A percentile compares a stretch with the other conserved stretches of the same genome.
phyloP scores from a whole-genome alignment of 2,113 vertebrate species.

The Trachemys scripta region DNA sequence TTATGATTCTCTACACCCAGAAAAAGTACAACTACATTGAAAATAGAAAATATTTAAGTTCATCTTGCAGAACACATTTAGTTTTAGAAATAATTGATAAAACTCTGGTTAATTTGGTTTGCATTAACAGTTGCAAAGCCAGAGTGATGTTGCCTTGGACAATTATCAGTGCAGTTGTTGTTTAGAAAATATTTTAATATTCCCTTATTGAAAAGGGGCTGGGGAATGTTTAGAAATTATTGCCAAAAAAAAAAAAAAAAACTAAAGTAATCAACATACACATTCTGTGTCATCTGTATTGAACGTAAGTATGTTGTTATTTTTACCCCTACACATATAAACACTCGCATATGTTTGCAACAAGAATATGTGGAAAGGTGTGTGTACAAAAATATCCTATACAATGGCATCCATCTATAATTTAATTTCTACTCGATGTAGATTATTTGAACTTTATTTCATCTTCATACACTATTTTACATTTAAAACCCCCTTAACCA shows the following conservation, averaged over 20 bases:
- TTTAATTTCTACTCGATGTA: constrained; percentile 14
- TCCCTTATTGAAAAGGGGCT: rapidly evolving
- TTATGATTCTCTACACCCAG: not conserved
- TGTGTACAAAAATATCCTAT: rapidly evolving
- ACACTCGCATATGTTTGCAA: not conserved
- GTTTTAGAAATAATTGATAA: not conserved
- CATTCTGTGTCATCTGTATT: rapidly evolving
- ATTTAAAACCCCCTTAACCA: rapidly evolving
- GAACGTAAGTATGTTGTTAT: rapidly evolving
- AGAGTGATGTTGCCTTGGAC: rapidly evolving
- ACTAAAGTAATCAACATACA: rapidly evolving
- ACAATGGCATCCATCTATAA: rapidly evolving
- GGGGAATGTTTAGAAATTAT: not conserved
- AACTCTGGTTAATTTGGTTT: rapidly evolving
- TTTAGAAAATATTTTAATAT: not conserved
- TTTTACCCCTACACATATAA: rapidly evolving
- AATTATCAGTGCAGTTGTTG: rapidly evolving
- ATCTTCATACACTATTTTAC: rapidly evolving
- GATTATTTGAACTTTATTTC: not conserved
- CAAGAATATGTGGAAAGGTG: not conserved
- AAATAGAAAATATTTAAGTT: not conserved
- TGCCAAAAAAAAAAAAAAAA: not conserved
- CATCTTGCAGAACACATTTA: not conserved
- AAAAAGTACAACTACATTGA: not conserved
- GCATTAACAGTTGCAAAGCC: not conserved